phyloP scores from a whole-genome alignment of 2,113 vertebrate genomes.

The Corythornis cristatus region DNA sequence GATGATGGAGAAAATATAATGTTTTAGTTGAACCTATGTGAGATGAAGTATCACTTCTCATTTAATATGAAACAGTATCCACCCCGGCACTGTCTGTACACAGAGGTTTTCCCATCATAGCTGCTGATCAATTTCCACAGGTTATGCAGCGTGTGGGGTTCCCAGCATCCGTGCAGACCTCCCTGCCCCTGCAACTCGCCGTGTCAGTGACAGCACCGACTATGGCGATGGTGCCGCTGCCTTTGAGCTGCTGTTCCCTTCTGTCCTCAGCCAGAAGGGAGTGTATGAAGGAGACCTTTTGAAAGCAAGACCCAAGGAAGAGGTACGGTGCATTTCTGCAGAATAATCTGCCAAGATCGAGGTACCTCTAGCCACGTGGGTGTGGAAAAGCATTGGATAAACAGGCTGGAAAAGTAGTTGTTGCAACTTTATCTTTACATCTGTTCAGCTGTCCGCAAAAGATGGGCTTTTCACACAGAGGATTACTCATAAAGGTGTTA shows the following conservation, averaged over 20 bases:
- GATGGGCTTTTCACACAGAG: not conserved
- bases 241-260: constrained; percentile 78
- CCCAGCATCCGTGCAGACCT: constrained; percentile 83
- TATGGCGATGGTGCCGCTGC: constrained; percentile 81
- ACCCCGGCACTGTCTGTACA: not conserved
- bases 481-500: not conserved
- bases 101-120: not conserved
- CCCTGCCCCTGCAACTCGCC: constrained; percentile 75
- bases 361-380: not conserved
- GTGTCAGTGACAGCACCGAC: constrained; percentile 80
- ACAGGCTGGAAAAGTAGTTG: not conserved
- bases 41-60: not conserved
- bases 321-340: constrained; percentile 77
- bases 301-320: constrained; percentile 78
- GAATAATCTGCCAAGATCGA: not conserved
- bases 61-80: not conserved
- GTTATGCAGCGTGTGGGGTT: constrained; percentile 74
- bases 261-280: constrained; percentile 76
- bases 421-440: not conserved
- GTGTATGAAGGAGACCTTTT: constrained; percentile 82
- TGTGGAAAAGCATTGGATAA: not conserved
- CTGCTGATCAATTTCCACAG: constrained; percentile 57
- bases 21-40: not conserved
- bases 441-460: not conserved
- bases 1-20: not conserved